Evolutionary conservation across 2,113 vertebrate species (phyloP), one percentile per base, ranked within the genome.

Genomic region (Lepus americanus): DNA sequence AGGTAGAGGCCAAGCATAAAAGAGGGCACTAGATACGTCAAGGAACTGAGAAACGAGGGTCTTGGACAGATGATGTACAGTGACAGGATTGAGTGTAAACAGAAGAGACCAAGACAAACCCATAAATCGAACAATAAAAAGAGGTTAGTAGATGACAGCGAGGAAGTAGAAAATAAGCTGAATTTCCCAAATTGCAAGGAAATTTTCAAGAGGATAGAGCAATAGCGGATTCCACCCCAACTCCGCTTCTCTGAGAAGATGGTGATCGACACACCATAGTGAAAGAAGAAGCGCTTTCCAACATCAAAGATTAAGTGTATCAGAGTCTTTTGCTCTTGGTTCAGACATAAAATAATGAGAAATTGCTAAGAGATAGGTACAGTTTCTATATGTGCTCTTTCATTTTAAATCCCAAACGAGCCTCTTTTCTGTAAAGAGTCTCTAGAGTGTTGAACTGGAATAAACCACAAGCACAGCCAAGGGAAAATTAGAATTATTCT

Each of bases 351-450:
- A 44, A 44, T 44, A 44, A 44, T 5, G 31, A 49, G 33, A 49
- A 16, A 4, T 5, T 87, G 12, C 66, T 59, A 53, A 27, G 16
- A 63, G 8, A 55, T 2, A 51, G 14, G 51, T 53, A 22, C 13
- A 55, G 64, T 76, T 90, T 84, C 59, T 89, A 29, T 23, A 17
- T 87, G 89, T 61, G 67, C 9, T n/a, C 31, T 89, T 83, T 63
- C 25, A 64, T 59, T 73, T 76, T 76, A 74, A 2, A 81, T 13
- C 9, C 16, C 39, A 85, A 91, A 39, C 53, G 20, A 84, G n/a
- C 9, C n/a, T 76, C 33, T 49, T 85, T 87, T 36, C 22, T 70
- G 69, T 72, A 55, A 89, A 84, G 8, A 39, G 2, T 4, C 61
- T 89, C 36, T 70, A 22, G 19, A 84, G 27, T 72, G 6, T 80